Evolutionary conservation across 2,797 vertebrate species (phyloP), one percentile per base, ranked within the genome.

Genomic region (Dermochelys coriacea): DNA sequence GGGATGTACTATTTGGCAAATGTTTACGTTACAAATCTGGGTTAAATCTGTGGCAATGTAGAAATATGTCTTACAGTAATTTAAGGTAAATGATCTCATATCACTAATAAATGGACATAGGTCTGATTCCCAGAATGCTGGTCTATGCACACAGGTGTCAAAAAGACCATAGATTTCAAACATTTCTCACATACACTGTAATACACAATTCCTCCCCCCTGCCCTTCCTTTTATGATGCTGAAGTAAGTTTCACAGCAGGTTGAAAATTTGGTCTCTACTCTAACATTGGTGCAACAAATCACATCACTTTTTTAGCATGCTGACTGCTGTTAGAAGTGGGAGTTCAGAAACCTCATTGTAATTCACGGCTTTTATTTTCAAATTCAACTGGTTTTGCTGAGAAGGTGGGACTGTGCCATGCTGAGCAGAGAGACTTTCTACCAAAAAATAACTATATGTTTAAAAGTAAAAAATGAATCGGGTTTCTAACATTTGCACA

Each of bases 1-100:
- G n/a, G 55, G 51, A 92, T 86, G 45, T 88, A 84, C 75, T 75
- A 4, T 87, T 92, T 91, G 68, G 50, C 81, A 92, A 96, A 95
- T 93, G 89, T 82, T 96, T 96, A 59, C 49, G 12, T 94, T 94
- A 92, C 55, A 80, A 16, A 75, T 92, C n/a, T 90, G 68, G 81
- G 71, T 79, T 75, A 90, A 54, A 61, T 86, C 57, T 29, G 7
- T 49, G 61, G 79, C 50, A 87, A 61, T 95, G 79, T 88, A 0
- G 0, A 94, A 96, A 85, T 89, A 80, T 7, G 19, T 37, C 51
- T 4, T 82, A 47, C 61, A 68, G 52, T 95, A 91, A 95, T 96
- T 23, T 97, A 95, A 82, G 47, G 81, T 91, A 57, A 88, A 79
- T 71, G 37, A 91, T 96, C 75, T 18, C 81, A 57, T 94, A 95